Base-by-base conservation (phyloP, 2,797 vertebrate genomes). In the Ceryle rudis region DNA sequence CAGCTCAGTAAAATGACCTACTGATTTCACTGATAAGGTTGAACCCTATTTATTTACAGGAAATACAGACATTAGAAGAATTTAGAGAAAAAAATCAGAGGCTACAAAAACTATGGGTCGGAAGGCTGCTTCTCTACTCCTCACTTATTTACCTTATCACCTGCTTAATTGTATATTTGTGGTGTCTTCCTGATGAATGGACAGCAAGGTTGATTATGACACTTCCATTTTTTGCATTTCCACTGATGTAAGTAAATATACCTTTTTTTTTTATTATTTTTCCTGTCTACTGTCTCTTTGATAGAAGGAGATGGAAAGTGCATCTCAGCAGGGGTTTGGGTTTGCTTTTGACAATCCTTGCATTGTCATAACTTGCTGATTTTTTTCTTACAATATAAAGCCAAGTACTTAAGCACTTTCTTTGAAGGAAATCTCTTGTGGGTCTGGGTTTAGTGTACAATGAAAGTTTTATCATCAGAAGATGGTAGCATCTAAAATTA, bases 61-160 rank as follows among this genome's bases (percentile, higher is more conserved):
- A 99, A 95, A 99, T 99, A 89, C 98, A 99, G 94, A 96, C 84
- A 42, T 98, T 99, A 94, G 99, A 99, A 97, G 99, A 99, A 95
- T 99, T 99, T 90, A 98, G 98, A 95, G 99, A 99, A 96, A 99
- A 99, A 98, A 99, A 99, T 98, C 99, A 99, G 94, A 99, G 98
- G 95, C 98, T 99, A 97, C 95, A 99, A 96, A 99, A 99, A 96
- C 98, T 99, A 92, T 99, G 99, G 99, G 97, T 99, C 72, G 98
- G 99, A 97, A 98, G 99, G 65, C 98, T 99, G 92, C 98, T 99
- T 85, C 87, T 99, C 15, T 99, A 99, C 97, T 99, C 99, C 3
- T 98, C 97, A 51, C 21, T 99, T 77, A 98, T 99, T 73, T 99
- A 99, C 97, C 95, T 99, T 93, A 77, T 99, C 69, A 98, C 98